Evolutionary conservation across 2,113 vertebrate species (phyloP).

Genomic region (Macaca fascicularis): T2T-MFA8v1.1 NC_088386.1:59188501-59189000

Average conservation of each 20-base stretch:
- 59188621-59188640: conserved; percentile 53
- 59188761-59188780: neutral
- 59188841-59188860: neutral
- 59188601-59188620: conserved; percentile 67
- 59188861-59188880: conserved; percentile 45
- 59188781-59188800: neutral
- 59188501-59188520: neutral
- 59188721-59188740: conserved; percentile 22
- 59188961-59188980: conserved; percentile 62
- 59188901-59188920: conserved; percentile 61
- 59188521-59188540: neutral
- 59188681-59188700: conserved; percentile 64
- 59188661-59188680: conserved; percentile 59
- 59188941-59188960: conserved; percentile 69
- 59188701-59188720: conserved; percentile 36
- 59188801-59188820: conserved; percentile 19
- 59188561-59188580: conserved; percentile 40
- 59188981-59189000: conserved; percentile 64
- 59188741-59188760: conserved; percentile 15
- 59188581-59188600: conserved; percentile 52
- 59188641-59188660: neutral
- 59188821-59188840: conserved; percentile 37
- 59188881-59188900: conserved; percentile 63
- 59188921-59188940: conserved; percentile 70
- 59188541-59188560: conserved; percentile 12